Base-by-base conservation (phyloP, 2,888 invertebrate genomes). In the Malachius bipustulatus region DNA sequence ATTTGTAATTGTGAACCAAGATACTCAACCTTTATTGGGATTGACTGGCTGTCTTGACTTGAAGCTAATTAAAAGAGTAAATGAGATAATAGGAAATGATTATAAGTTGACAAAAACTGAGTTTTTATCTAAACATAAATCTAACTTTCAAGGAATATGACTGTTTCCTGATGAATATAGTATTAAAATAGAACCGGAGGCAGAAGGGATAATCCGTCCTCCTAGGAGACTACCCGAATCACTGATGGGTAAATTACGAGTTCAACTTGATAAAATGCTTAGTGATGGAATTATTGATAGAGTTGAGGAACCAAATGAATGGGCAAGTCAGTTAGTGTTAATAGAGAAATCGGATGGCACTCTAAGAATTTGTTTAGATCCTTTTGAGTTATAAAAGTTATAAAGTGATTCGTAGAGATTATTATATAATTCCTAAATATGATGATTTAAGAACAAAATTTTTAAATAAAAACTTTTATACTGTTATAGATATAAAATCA, bases 401-500 rank as follows among this genome's bases (percentile, higher is more conserved):
- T n/a, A n/a, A 16, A n/a, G 40, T 29, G 16, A 42, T 44, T 14
- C 31, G 36, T 19, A 26, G 32, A 16, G 31, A 36, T 14, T 34
- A 26, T 30, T 34, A 41, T 30, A 32, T 36, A 16, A 41, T 45
- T 32, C 43, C 44, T 26, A 34, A 34, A 9, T 38, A 44, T 36
- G 41, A 45, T 4, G 29, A 37, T 35, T 34, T 41, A 1, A 38
- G 38, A 33, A 11, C 34, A 3, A 40, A 39, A 12, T 13, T 46
- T 10, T 9, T 14, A 4, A 38, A 39, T 13, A 43, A 26, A 31
- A 35, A 34, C 28, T 38, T 26, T 14, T 41, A 34, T 29, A 32
- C 41, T 4, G 38, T 46, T 1, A 33, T 46, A 9, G 43, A 46
- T 11, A n/a, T 39, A 4, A 46, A 46, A 28, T 30, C 39, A 14